Evolutionary conservation across 2,888 invertebrate genomes (phyloP).

Genomic region (Anoncus sp.): DNA sequence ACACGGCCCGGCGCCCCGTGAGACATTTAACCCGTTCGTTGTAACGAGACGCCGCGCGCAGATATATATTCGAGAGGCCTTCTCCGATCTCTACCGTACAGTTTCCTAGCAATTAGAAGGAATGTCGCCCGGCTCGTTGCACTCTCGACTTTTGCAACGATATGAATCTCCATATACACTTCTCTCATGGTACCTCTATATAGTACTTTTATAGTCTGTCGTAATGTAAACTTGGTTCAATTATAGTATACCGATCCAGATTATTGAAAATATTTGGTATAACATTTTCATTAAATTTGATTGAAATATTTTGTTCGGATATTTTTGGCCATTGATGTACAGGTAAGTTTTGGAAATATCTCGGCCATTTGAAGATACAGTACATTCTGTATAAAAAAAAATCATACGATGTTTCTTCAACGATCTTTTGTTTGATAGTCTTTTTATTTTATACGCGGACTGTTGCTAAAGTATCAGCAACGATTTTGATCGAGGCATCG

Average conservation of each 20-base stretch:
- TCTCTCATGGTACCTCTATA: not conserved
- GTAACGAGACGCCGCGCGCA: conserved; percentile 32
- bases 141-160: conserved; percentile 57
- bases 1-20: conserved; percentile 32
- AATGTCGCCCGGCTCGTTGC: conserved; percentile 67
- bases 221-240: not conserved
- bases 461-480: not conserved
- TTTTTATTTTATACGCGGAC: not conserved
- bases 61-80: conserved; percentile 37
- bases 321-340: not conserved
- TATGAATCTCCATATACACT: conserved; percentile 49
- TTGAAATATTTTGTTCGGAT: not conserved
- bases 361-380: no score
- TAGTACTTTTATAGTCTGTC: conserved; percentile 12
- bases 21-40: conserved; percentile 54
- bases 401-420: no score
- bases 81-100: conserved; percentile 29
- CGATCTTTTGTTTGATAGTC: not conserved
- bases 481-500: conserved; percentile 1
- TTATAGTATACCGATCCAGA: not conserved
- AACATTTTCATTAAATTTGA: no score
- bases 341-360: not conserved
- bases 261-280: not conserved
- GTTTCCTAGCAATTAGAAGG: conserved; percentile 75
- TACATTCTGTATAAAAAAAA: no score